Conservation (phyloP, 2,888 invertebrate species). For the Plemyria rubiginata region DNA sequence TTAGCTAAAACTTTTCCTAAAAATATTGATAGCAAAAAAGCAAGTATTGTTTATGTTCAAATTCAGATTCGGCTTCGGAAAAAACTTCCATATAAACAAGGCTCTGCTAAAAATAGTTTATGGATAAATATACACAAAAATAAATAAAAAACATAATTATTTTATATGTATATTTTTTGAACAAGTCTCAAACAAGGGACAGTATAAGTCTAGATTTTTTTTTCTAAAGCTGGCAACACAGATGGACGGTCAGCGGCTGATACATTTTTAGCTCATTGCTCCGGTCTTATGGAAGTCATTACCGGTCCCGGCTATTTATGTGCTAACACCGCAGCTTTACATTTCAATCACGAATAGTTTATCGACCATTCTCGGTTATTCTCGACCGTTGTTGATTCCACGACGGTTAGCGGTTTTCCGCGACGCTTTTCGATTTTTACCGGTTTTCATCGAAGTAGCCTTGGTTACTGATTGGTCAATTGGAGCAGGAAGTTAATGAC, state of each 20-base stretch:
- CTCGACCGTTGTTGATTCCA: neutral
- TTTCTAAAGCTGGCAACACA: conserved; percentile 25
- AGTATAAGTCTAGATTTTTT: neutral
- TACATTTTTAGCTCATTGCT: conserved; percentile 75
- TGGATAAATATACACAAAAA: no score
- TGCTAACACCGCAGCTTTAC: conserved; percentile 66
- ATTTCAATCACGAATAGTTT: conserved; percentile 68
- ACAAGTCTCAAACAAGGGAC: no score
- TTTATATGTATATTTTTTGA: no score
- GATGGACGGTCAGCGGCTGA: conserved; percentile 47
- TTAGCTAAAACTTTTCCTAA: no score
- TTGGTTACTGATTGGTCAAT: conserved; percentile 16
- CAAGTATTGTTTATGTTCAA: neutral
- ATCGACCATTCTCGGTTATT: conserved; percentile 19
- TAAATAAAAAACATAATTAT: no score
- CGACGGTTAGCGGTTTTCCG: neutral
- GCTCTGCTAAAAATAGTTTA: no score
- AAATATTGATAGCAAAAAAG: neutral
- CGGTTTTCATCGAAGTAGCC: conserved; percentile 1
- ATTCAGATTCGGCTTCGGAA: neutral
- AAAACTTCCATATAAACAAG: neutral
- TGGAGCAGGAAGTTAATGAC: conserved; percentile 14
- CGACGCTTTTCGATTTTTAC: neutral
- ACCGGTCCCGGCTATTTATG: conserved; percentile 75
- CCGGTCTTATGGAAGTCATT: conserved; percentile 75